phyloP scores from a whole-genome alignment of 1,140 invertebrate genomes.

The Helicoverpa armigera region DNA sequence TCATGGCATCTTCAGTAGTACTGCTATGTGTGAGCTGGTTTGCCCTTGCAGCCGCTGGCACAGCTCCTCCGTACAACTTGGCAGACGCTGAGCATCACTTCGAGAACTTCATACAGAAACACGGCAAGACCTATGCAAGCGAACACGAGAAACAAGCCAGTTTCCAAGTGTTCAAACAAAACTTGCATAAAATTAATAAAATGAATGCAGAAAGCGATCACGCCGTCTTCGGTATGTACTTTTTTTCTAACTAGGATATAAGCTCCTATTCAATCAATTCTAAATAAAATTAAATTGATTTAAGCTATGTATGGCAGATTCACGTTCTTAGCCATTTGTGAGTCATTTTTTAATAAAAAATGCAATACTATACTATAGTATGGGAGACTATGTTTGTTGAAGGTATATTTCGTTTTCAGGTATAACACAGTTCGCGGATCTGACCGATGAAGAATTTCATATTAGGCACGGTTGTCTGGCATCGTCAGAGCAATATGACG shows the following conservation, averaged over 20 bases:
- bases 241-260: background rate
- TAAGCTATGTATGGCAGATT: too few species aligned
- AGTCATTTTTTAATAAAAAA: background rate
- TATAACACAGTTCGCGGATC: constrained; percentile 19
- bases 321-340: background rate
- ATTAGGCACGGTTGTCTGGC: background rate
- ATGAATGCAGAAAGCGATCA: background rate
- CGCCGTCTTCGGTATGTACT: constrained; percentile 9
- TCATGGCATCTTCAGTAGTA: background rate
- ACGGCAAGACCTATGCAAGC: background rate
- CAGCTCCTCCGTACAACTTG: background rate
- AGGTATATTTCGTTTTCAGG: constrained; percentile 3
- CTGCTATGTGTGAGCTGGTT: background rate
- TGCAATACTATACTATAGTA: too few species aligned
- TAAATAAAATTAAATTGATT: too few species aligned
- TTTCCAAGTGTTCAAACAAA: constrained; percentile 24
- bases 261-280: background rate
- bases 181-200: background rate
- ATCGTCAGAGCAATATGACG: too few species aligned
- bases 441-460: background rate
- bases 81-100: background rate
- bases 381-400: too few species aligned
- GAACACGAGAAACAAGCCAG: background rate
- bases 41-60: background rate
- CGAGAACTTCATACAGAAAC: background rate